phyloP scores from a whole-genome alignment of 2,888 invertebrate species.

The Iphiclides podalirius region DNA sequence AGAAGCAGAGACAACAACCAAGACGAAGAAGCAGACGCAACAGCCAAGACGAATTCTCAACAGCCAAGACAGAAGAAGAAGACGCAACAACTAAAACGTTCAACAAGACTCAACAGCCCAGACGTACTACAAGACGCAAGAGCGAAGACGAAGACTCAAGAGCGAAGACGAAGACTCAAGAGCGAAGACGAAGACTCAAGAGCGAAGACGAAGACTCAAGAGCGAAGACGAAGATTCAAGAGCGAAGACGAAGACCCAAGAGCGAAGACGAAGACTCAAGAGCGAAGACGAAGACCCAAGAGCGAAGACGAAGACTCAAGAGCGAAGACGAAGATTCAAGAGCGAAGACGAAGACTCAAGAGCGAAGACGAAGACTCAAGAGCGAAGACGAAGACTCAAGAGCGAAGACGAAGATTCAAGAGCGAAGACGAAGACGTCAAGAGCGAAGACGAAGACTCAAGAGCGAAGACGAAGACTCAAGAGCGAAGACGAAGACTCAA shows the following conservation, averaged over 20 bases:
- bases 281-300: slow-evolving; percentile 8
- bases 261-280: slow-evolving; percentile 22
- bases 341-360: slow-evolving; percentile 1
- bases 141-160: slow-evolving; percentile 4
- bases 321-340: too few relatives aligned
- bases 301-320: background rate
- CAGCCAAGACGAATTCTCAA: slow-evolving; percentile 11
- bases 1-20: too few relatives aligned
- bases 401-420: slow-evolving; percentile 14
- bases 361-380: slow-evolving; percentile 6
- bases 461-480: too few relatives aligned
- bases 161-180: background rate
- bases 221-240: too few relatives aligned
- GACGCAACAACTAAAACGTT: slow-evolving; percentile 19
- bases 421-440: slow-evolving; percentile 12
- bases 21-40: slow-evolving; percentile 9
- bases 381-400: slow-evolving; percentile 20
- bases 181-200: slow-evolving; percentile 19
- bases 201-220: too few relatives aligned
- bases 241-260: slow-evolving; percentile 9
- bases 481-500: too few relatives aligned
- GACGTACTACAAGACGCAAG: slow-evolving; percentile 2
- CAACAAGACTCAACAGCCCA: slow-evolving; percentile 3
- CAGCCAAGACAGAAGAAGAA: slow-evolving; percentile 7
- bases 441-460: too few relatives aligned